Evolutionary conservation across 2,113 vertebrate genomes (phyloP).

Genomic region (Colaptes auratus): DNA sequence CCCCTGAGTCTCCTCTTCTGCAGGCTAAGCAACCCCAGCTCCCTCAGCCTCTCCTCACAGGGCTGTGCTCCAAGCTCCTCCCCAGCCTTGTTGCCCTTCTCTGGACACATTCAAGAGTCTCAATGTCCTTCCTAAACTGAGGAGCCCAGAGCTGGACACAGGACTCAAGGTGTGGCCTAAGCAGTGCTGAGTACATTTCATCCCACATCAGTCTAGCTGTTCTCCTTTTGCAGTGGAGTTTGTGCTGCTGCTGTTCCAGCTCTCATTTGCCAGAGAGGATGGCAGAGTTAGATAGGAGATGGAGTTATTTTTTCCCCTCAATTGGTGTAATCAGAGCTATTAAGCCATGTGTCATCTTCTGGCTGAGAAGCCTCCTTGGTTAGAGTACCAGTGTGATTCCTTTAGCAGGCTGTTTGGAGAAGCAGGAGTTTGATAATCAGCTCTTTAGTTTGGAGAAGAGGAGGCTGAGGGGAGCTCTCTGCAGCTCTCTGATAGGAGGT

Average conservation of each 20-base stretch:
- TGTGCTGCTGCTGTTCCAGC: not conserved
- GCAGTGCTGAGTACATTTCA: not conserved
- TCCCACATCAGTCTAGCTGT: not conserved
- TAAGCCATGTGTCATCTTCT: not conserved
- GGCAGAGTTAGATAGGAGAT: not conserved
- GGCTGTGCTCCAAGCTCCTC: too few relatives aligned
- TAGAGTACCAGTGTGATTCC: not conserved
- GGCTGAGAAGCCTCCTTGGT: not conserved
- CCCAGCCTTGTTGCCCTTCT: too few relatives aligned
- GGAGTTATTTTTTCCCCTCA: not conserved
- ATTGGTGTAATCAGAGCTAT: not conserved
- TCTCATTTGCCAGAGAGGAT: not conserved
- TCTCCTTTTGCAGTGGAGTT: not conserved
- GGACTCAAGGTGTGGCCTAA: too few relatives aligned
- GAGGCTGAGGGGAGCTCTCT: too few relatives aligned
- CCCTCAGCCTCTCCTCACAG: too few relatives aligned
- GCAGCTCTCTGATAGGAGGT: too few relatives aligned
- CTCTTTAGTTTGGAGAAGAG: too few relatives aligned
- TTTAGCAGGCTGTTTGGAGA: not conserved
- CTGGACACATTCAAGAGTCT: too few relatives aligned
- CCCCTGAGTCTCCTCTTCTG: too few relatives aligned
- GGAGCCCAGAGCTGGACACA: too few relatives aligned
- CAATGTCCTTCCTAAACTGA: too few relatives aligned
- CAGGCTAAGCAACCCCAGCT: too few relatives aligned
- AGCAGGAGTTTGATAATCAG: not conserved